Evolutionary conservation across 2,113 vertebrate species (phyloP).

Genomic region (Gorsachius goisagi): DNA sequence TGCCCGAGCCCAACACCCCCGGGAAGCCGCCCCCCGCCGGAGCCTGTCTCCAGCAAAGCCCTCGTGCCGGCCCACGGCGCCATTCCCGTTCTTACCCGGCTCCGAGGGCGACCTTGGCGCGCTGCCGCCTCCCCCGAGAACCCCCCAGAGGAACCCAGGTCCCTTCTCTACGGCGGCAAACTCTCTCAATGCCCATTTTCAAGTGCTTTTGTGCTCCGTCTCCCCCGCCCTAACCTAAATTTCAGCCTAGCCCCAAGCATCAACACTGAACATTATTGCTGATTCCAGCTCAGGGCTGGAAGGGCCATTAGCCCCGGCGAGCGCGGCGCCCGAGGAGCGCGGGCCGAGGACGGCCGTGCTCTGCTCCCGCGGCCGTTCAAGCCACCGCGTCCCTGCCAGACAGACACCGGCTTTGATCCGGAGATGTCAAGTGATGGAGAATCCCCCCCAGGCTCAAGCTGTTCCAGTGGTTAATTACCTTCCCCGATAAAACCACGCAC

Average conservation of each 20-base stretch:
- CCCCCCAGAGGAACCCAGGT: background rate
- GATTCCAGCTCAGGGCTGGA: background rate
- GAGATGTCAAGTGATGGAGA: background rate
- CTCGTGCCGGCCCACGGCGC: background rate
- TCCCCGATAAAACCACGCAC: background rate
- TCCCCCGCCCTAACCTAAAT: background rate
- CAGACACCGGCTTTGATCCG: background rate
- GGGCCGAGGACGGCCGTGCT: accelerated
- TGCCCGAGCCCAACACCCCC: background rate
- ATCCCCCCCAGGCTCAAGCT: background rate
- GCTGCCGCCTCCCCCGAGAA: background rate
- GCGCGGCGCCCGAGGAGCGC: accelerated
- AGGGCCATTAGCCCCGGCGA: background rate
- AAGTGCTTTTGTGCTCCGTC: background rate
- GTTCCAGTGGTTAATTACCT: constrained; percentile 33
- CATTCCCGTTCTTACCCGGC: accelerated
- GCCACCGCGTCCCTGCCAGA: background rate
- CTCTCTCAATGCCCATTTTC: background rate
- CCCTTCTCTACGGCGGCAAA: background rate
- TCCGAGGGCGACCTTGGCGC: accelerated
- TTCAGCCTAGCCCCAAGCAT: background rate
- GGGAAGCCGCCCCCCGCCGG: background rate
- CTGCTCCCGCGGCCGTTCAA: background rate
- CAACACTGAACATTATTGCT: background rate
- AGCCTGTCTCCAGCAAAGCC: background rate